Conservation (phyloP, 2,797 vertebrate species). For the Sebastes aleutianus region DNA sequence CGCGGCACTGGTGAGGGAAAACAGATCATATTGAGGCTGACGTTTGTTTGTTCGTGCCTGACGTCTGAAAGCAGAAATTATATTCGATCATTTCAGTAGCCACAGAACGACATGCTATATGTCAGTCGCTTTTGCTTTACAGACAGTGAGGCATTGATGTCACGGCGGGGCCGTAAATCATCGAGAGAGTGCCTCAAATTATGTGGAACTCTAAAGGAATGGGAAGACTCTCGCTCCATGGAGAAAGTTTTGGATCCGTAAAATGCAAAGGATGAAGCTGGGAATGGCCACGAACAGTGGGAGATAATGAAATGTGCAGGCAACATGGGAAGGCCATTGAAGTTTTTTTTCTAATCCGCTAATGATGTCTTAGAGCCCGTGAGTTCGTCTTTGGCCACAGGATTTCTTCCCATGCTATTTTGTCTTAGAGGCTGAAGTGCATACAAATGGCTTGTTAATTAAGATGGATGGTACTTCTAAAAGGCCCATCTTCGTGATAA, state of each 20-base stretch:
- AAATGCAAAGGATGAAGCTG: conserved; percentile 47
- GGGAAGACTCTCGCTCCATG: conserved; percentile 23
- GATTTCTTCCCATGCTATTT: conserved; percentile 75
- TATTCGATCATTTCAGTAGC: conserved; percentile 47
- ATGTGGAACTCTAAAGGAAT: conserved; percentile 56
- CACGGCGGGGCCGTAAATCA: conserved; percentile 60
- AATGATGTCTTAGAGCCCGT: conserved; percentile 66
- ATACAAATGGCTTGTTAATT: conserved; percentile 77
- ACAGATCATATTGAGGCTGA: conserved; percentile 60
- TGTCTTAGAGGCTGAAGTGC: conserved; percentile 60
- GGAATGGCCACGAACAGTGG: conserved; percentile 47
- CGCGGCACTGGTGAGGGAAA: conserved; percentile 43
- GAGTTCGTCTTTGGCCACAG: conserved; percentile 57
- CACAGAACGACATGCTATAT: conserved; percentile 38
- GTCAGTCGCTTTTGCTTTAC: conserved; percentile 24
- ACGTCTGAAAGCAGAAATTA: conserved; percentile 55
- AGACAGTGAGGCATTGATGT: conserved; percentile 65
- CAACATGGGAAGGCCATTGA: conserved; percentile 63
- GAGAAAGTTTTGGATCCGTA: conserved; percentile 47
- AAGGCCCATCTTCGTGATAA: conserved; percentile 74
- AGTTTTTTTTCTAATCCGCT: conserved; percentile 55
- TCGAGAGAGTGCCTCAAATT: conserved; percentile 64
- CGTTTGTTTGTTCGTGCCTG: conserved; percentile 60
- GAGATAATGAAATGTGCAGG: conserved; percentile 76
- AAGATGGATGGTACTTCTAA: conserved; percentile 77